A percentile compares a stretch with the other conserved stretches of the same genome.
Conservation (phyloP, 2,113 vertebrate genomes). For the Rousettus leschenaultii region DNA sequence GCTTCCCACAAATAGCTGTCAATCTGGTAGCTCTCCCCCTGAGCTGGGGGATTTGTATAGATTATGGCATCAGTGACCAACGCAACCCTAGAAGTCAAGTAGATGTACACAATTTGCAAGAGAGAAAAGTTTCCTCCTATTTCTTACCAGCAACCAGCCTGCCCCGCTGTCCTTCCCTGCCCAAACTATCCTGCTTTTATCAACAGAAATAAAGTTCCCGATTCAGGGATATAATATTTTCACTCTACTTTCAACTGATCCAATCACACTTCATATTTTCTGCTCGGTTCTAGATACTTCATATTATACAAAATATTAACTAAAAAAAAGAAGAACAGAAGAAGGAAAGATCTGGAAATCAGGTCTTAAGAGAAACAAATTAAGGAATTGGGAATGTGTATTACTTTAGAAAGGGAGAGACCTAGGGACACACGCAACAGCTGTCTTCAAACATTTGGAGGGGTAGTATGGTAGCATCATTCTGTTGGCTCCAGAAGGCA, state of each 20-base stretch:
- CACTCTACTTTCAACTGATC: background rate
- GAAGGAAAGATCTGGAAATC: background rate
- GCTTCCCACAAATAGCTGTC: background rate
- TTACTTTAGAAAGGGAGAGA: background rate
- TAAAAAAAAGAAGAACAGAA: background rate
- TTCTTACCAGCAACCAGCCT: background rate
- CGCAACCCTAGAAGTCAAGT: slow-evolving; percentile 21
- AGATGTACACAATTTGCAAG: background rate
- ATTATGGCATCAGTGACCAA: slow-evolving; percentile 25
- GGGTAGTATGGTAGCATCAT: background rate
- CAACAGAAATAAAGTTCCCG: background rate
- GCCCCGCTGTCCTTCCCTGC: background rate
- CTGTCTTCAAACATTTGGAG: background rate
- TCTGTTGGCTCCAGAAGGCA: background rate
- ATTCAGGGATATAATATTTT: background rate
- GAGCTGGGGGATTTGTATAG: slow-evolving; percentile 21
- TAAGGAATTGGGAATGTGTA: background rate
- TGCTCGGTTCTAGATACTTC: background rate
- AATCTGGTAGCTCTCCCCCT: background rate
- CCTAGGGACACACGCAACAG: background rate
- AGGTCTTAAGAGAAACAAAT: background rate
- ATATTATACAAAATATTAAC: background rate
- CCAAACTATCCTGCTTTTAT: background rate
- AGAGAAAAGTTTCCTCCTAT: background rate
- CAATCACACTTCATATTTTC: background rate